Percentiles rank a stretch among this genome's conserved stretches.
phyloP scores from a whole-genome alignment of 2,797 vertebrate genomes.

The Pithecia hirsuta region DNA sequence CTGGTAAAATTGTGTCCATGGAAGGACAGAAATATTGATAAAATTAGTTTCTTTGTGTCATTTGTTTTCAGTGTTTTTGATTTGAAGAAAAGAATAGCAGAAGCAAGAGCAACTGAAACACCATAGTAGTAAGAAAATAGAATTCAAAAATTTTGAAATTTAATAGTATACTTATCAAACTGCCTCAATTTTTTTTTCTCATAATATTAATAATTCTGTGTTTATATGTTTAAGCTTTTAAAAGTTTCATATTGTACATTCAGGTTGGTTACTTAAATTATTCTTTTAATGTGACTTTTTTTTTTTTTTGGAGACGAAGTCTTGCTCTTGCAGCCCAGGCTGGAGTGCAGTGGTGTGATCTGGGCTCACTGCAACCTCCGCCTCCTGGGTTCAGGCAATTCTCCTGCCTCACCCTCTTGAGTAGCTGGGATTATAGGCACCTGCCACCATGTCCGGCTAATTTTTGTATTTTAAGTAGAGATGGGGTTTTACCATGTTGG shows the following conservation, averaged over 20 bases:
- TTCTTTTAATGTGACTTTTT: conserved; percentile 9
- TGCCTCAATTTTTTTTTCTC: conserved; percentile 1
- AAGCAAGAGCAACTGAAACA: background rate
- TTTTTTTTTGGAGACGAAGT: no score
- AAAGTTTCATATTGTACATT: background rate
- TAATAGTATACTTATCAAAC: background rate
- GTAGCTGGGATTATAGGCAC: no score
- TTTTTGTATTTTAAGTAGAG: no score
- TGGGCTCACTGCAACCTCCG: no score
- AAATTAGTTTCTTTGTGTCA: background rate
- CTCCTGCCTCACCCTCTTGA: no score
- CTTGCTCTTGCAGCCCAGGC: no score
- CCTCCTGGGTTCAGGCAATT: no score
- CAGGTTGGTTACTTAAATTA: background rate
- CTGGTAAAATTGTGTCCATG: background rate
- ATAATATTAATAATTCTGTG: background rate
- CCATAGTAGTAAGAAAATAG: background rate
- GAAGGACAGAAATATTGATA: background rate
- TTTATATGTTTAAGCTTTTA: background rate
- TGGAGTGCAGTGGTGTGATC: no score
- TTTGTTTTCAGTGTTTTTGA: background rate
- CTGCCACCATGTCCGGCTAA: no score
- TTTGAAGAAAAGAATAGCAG: background rate
- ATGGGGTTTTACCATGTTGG: no score
- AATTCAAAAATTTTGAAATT: background rate